Evolutionary conservation across 2,113 vertebrate genomes (phyloP).

Genomic region (Xenus cinereus): DNA sequence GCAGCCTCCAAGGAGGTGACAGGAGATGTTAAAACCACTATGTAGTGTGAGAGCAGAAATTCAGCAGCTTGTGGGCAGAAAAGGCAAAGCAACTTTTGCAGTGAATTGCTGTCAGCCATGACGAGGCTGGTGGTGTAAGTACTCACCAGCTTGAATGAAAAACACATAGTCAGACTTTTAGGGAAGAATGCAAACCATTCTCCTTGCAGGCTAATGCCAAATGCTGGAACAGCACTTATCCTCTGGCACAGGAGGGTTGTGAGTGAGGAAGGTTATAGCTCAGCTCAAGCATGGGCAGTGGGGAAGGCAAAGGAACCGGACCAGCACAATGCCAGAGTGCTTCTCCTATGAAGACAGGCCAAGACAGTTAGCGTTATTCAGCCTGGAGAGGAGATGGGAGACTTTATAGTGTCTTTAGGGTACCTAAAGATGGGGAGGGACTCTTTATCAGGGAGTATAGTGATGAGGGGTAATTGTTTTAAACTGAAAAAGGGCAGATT

Average conservation of each 20-base stretch:
- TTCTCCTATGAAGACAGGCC: background rate
- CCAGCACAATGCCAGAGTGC: background rate
- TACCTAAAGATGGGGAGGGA: background rate
- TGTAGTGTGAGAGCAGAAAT: background rate
- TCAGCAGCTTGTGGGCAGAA: background rate
- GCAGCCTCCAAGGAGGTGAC: background rate
- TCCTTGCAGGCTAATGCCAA: background rate
- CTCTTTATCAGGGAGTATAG: background rate
- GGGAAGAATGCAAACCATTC: background rate
- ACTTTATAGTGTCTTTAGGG: background rate
- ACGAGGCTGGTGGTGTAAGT: background rate
- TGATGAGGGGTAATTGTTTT: background rate
- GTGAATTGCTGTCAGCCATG: background rate
- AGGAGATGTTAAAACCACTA: background rate
- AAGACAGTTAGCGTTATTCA: background rate
- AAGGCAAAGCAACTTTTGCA: background rate
- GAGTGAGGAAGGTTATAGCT: background rate
- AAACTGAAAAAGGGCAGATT: background rate
- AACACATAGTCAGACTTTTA: background rate
- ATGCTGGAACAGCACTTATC: background rate
- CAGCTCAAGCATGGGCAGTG: background rate
- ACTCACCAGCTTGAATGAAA: background rate
- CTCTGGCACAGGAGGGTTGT: background rate
- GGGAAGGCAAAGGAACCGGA: background rate
- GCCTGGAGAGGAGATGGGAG: background rate